Percentiles rank a stretch among this genome's conserved stretches.
These are phyloP conservation scores for Scaptomyza tumidula DNA, from an alignment of 2,888 invertebrate genomes.

Conservation along the genomic window DNA sequence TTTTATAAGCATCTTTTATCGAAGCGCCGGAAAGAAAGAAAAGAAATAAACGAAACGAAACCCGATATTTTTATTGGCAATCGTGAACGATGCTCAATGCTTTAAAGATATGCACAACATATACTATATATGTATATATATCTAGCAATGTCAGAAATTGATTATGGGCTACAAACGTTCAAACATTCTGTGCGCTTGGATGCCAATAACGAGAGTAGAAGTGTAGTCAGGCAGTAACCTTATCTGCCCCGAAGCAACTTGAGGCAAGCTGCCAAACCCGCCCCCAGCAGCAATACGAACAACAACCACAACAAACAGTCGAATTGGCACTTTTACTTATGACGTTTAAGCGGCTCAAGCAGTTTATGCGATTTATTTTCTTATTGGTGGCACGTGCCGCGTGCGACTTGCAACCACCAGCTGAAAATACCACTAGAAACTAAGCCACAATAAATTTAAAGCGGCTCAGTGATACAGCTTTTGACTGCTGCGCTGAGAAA, in stretches of 20 bases:
- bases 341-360: slow-evolving; percentile 77
- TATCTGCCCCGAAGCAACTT: slow-evolving; percentile 36
- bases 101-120: slow-evolving; percentile 40
- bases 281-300: background rate
- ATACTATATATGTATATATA: background rate
- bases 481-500: background rate
- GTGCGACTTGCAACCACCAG: slow-evolving; percentile 23
- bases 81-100: slow-evolving; percentile 8
- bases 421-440: slow-evolving; percentile 26
- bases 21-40: background rate
- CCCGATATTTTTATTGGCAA: slow-evolving; percentile 40
- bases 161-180: slow-evolving; percentile 37
- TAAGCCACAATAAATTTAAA: slow-evolving; percentile 46
- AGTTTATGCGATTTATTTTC: slow-evolving; percentile 76
- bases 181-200: slow-evolving; percentile 17
- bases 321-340: slow-evolving; percentile 67
- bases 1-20: slow-evolving; percentile 2
- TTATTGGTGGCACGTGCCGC: slow-evolving; percentile 76
- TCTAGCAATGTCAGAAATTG: slow-evolving; percentile 43
- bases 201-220: slow-evolving; percentile 54
- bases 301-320: slow-evolving; percentile 12
- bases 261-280: slow-evolving; percentile 37
- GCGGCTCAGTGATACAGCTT: slow-evolving; percentile 35
- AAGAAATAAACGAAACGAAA: slow-evolving; percentile 7
- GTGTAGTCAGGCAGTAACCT: slow-evolving; percentile 45